Base-by-base conservation (phyloP, 2,888 invertebrate genomes). In the Eudemis profundana region DNA sequence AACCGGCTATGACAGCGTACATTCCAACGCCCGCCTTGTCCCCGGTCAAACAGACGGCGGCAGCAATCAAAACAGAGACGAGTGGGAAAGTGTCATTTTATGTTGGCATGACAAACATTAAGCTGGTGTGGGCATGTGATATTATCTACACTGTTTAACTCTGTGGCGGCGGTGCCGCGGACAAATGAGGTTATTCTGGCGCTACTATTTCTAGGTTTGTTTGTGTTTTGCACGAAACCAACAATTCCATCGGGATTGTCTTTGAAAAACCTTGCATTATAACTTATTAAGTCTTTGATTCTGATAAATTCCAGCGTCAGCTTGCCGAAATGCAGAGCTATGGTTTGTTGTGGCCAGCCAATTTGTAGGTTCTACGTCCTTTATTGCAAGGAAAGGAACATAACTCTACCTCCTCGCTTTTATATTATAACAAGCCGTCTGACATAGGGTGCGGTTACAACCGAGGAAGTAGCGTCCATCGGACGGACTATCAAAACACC, bases 401-500 rank as follows among this genome's bases (percentile, higher is more conserved):
- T 17, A 27, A 2, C 19, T 40, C 15, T 15, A 15, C 27, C 15
- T 40, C 10, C 14, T 17, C 29, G n/a, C 23, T 23, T 23, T 56
- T 56, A 44, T 15, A n/a, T n/a, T n/a, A 42, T 51, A 56, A 68
- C 46, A 29, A 27, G 7, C 12, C 14, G 27, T 49, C 56, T 29
- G 47, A 54, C 23, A 47, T 27, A 21, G 33, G 29, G 51, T 44
- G 36, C 12, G 19, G 36, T 23, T 38, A 49, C 17, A 10, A 57
- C 44, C 42, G 51, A 51, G 64, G 60, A 63, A 29, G 66, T 69
- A 66, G 69, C 69, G 74, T 72, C 78, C 72, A 75, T 71, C 74
- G 74, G 78, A 74, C 76, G 77, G 78, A 78, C 79, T 86, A 85
- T 83, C 82, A 89, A 85, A 90, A 90, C 89, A 90, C 85, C 83